phyloP scores from a whole-genome alignment of 2,888 invertebrate genomes.

The Synanthedon formicaeformis region DNA sequence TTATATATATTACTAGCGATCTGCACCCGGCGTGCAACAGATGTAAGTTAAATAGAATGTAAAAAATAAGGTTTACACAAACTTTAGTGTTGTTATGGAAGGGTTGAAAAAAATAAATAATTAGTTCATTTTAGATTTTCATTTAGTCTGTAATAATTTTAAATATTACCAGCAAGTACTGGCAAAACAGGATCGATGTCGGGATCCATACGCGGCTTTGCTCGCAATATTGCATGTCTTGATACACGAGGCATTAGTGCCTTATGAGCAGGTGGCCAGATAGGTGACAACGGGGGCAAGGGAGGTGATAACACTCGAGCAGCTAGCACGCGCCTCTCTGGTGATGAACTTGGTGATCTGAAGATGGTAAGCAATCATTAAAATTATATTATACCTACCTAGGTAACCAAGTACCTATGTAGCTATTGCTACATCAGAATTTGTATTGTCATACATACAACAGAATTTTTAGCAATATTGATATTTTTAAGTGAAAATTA shows the following conservation, averaged over 20 bases:
- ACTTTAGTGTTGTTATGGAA: too few species aligned
- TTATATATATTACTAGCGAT: too few species aligned
- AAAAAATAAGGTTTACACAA: too few species aligned
- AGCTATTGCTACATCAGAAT: not conserved
- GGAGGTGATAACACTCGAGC: slow-evolving; percentile 47
- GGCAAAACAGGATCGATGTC: slow-evolving; percentile 36
- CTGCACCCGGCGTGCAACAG: too few species aligned
- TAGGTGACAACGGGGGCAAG: slow-evolving; percentile 39
- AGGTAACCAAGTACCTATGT: not conserved
- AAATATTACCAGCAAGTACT: slow-evolving; percentile 35
- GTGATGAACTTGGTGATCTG: slow-evolving; percentile 63
- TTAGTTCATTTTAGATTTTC: not conserved
- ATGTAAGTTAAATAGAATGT: too few species aligned
- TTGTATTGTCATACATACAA: too few species aligned
- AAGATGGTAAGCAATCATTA: not conserved
- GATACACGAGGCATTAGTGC: slow-evolving; percentile 41
- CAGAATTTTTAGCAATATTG: too few species aligned
- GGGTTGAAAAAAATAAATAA: too few species aligned
- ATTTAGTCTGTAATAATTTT: not conserved
- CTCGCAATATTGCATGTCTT: slow-evolving; percentile 22
- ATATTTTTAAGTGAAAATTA: too few species aligned
- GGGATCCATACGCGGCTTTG: slow-evolving; percentile 22
- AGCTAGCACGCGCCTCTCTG: slow-evolving; percentile 45
- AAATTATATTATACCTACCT: not conserved
- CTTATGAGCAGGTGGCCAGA: slow-evolving; percentile 34